Evolutionary conservation across 2,797 vertebrate genomes (phyloP).

Genomic region (Labroides dimidiatus): DNA sequence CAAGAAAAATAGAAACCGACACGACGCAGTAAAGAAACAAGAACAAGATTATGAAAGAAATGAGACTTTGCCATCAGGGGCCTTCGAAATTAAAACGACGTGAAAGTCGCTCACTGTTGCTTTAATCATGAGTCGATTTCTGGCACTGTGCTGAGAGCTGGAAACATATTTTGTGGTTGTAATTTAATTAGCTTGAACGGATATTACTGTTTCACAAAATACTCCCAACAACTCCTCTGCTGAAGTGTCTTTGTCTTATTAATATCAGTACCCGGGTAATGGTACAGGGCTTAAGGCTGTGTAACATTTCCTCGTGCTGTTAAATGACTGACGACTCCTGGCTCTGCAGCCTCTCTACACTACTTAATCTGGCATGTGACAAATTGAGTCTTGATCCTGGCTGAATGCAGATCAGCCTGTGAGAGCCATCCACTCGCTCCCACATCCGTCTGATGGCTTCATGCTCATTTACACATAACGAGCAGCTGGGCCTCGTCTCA

Average conservation of each 20-base stretch:
- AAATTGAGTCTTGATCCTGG: slow-evolving; percentile 68
- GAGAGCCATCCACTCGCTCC: slow-evolving; percentile 68
- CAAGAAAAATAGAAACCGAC: no score
- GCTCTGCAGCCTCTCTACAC: slow-evolving; percentile 55
- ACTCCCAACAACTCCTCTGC: background rate
- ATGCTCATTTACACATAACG: slow-evolving; percentile 75
- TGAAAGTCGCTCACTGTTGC: no score
- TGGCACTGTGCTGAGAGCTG: background rate
- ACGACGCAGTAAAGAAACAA: no score
- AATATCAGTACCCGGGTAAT: slow-evolving; percentile 48
- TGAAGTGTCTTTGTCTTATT: slow-evolving; percentile 30
- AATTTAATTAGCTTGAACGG: background rate
- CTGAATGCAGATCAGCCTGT: slow-evolving; percentile 64
- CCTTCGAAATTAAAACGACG: no score
- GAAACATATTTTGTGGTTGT: background rate
- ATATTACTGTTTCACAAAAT: slow-evolving; percentile 7
- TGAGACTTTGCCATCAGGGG: no score
- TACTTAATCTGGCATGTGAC: slow-evolving; percentile 67
- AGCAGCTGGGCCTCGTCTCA: slow-evolving; percentile 67
- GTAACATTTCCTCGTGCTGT: slow-evolving; percentile 50
- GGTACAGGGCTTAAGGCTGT: slow-evolving; percentile 37
- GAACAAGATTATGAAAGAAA: no score
- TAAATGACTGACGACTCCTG: slow-evolving; percentile 59
- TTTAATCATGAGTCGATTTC: no score
- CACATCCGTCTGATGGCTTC: slow-evolving; percentile 49